Evolutionary conservation across 2,888 invertebrate species (phyloP), one percentile per base, ranked within the genome.

Genomic region (Lottia scabra): DNA sequence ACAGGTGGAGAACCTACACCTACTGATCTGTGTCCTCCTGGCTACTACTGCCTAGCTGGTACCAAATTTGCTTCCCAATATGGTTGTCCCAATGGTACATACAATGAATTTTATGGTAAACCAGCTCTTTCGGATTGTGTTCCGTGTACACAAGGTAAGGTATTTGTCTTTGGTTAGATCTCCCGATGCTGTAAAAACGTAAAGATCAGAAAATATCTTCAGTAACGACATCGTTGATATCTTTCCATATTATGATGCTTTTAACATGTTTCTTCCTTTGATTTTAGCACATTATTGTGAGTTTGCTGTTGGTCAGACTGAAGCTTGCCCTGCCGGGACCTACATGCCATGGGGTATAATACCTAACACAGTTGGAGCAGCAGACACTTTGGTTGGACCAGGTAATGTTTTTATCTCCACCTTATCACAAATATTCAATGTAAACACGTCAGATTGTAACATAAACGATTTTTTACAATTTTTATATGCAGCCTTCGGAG

Each of bases 261-360:
- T 27, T 44, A 8, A 43, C 19, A 6, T 45, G 12, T 62, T 65
- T 65, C 56, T 26, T 6, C 38, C 5, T 38, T 38, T 38, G 38
- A 2, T 38, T 38, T 38, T 78, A 87, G 87, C 86, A 67, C 82
- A 84, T 38, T 87, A 84, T 65, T 87, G 88, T 80, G 88, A 88
- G 80, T 83, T 83, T 80, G 85, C 85, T 16, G 83, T 82, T 19
- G 80, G 81, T 1, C 46, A 73, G 0, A 83, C 86, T 0, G 78
- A 77, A 19, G 73, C 80, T 23, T 88, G 88, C 78, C 78, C 78
- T 0, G 75, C 73, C 23, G 87, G 88, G 15, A 87, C 87, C 2
- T 87, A 87, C 79, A 88, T 88, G 88, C 87, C 87, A 0, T 86
- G 83, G 70, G 88, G 88, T n/a, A 81, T 82, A 2, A 79, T 77